A percentile compares a stretch with the other conserved stretches of the same genome.
Evolutionary conservation across 2,888 invertebrate species (phyloP).

Genomic region (Mactromeris polynyma): DNA sequence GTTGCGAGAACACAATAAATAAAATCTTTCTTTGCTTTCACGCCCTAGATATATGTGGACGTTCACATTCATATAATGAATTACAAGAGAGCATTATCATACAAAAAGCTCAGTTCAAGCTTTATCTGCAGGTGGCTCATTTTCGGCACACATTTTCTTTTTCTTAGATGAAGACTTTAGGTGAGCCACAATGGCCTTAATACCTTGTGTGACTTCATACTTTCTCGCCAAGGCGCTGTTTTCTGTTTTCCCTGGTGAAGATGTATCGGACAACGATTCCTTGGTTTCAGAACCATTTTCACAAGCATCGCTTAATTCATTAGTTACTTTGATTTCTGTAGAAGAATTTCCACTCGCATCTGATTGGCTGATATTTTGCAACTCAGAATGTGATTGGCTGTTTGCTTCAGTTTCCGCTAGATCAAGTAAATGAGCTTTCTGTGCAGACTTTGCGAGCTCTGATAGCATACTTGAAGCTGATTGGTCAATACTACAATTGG

Average conservation of each 20-base stretch:
- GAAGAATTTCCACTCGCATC: background rate
- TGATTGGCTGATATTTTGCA: conserved; percentile 25
- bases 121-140: background rate
- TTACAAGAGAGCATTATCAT: too few relatives aligned
- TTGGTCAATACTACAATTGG: conserved; percentile 55
- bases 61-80: background rate
- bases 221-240: conserved; percentile 47
- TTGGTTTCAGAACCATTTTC: background rate
- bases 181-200: conserved; percentile 68
- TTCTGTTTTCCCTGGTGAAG: conserved; percentile 8
- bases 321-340: background rate
- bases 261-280: background rate
- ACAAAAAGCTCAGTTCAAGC: background rate
- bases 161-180: conserved; percentile 60
- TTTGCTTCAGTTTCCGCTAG: background rate
- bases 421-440: conserved; percentile 25
- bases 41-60: background rate
- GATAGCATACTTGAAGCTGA: conserved; percentile 69
- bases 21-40: background rate
- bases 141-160: conserved; percentile 40
- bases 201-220: conserved; percentile 54
- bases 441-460: conserved; percentile 64
- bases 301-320: background rate
- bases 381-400: background rate
- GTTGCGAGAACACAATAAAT: background rate